These are phyloP conservation scores for Circaetus gallicus DNA, from an alignment of 2,113 vertebrate genomes.

Conservation along the genomic window DNA sequence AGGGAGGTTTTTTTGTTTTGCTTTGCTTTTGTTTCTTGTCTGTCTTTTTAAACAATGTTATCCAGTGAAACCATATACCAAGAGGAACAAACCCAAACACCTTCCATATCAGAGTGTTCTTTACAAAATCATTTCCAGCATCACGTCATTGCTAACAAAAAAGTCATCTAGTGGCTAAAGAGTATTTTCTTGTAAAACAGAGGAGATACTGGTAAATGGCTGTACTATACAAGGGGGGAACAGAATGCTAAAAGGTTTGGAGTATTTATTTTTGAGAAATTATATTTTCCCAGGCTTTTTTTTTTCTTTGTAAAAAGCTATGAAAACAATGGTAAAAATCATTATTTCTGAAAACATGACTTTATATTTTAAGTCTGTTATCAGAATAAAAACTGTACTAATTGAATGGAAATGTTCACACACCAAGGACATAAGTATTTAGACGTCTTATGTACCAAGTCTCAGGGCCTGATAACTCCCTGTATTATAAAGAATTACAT, in stretches of 20 bases:
- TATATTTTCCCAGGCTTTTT: background rate
- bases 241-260: background rate
- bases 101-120: background rate
- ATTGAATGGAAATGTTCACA: background rate
- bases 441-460: background rate
- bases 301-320: background rate
- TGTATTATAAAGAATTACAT: background rate
- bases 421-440: background rate
- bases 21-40: conserved; percentile 43
- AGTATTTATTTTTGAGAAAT: background rate
- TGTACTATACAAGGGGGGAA: background rate
- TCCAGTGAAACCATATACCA: background rate
- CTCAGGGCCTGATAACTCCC: background rate
- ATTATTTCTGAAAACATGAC: background rate
- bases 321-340: background rate
- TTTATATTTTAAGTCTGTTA: background rate
- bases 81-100: background rate
- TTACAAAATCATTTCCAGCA: background rate
- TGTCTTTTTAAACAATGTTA: background rate
- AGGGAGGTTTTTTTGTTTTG: conserved; percentile 35
- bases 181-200: background rate
- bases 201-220: background rate
- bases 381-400: background rate
- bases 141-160: background rate
- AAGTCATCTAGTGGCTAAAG: background rate